Base-by-base conservation (phyloP, 64 coral and sea anemone species). In the Exaiptasia diaphana region DNA sequence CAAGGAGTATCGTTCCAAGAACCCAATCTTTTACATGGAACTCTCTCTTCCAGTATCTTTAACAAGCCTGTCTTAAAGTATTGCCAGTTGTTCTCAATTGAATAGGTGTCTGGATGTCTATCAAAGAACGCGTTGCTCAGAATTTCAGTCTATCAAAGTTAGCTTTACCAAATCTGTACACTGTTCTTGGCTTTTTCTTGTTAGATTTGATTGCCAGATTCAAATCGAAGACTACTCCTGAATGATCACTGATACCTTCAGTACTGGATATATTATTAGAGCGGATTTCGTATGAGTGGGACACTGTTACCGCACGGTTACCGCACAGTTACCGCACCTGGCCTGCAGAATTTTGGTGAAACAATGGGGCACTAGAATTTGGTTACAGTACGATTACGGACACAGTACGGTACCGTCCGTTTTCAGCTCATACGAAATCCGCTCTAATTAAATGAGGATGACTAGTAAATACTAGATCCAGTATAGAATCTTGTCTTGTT, bases 161-260 rank as follows among this genome's bases (percentile, higher is more conserved):
- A 41, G 81, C 81, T 42, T 83, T 83, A 73, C 64, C 64, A 83
- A 83, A 83, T 58, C n/a, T 83, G 53, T 83, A 83, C 48, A 83
- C 81, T 36, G 53, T 83, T 72, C 75, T 70, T 71, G 81, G 67
- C 60, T 83, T 83, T 58, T 83, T 83, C 37, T 83, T 83, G 81
- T 71, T 83, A 17, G 64, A n/a, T 83, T 83, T 83, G 5, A 83
- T 40, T 70, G 81, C 49, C 12, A 71, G 68, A 50, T 83, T 83
- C 53, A 83, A 40, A 25, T 83, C 81, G 38, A 83, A 83, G 48
- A 57, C 63, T 41, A 72, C 64, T 65, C 55, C 81, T 52, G 81
- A 83, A 45, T 83, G 81, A 43, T 83, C 67, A 83, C 57, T 62
- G 21, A 62, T 62, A 57, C 81, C 67, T 56, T 83, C 64, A 71